phyloP scores from a whole-genome alignment of 2,888 invertebrate genomes.

The Eilema caniola region DNA sequence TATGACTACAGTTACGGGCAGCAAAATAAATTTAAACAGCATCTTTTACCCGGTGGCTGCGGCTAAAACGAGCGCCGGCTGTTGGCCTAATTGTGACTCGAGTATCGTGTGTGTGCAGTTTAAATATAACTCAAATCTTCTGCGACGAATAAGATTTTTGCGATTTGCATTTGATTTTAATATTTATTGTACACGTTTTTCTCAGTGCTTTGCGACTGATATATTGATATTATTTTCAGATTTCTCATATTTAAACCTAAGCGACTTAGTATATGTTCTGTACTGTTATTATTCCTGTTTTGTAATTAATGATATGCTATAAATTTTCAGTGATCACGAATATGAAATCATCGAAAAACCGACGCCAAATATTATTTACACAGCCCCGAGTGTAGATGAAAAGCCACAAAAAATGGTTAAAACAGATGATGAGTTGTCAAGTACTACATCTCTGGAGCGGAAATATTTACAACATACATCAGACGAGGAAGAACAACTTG shows the following conservation, averaged over 20 bases:
- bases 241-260: constrained; percentile 12
- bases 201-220: constrained; percentile 55
- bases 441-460: constrained; percentile 81
- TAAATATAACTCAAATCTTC: constrained; percentile 79
- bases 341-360: constrained; percentile 96
- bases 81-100: constrained; percentile 85
- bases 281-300: background rate
- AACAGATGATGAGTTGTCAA: constrained; percentile 84
- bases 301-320: constrained; percentile 28
- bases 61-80: constrained; percentile 84
- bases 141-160: constrained; percentile 67
- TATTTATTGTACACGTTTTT: constrained; percentile 38
- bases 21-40: constrained; percentile 71
- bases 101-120: constrained; percentile 72
- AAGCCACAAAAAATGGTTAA: constrained; percentile 66
- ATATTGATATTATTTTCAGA: constrained; percentile 21
- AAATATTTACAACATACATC: constrained; percentile 84
- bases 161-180: constrained; percentile 60
- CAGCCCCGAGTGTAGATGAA: constrained; percentile 73
- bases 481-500: constrained; percentile 77
- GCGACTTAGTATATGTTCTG: constrained; percentile 53
- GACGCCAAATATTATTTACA: constrained; percentile 76
- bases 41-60: constrained; percentile 78
- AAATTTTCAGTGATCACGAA: constrained; percentile 94
- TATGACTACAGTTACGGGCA: constrained; percentile 69